Evolutionary conservation across 2,113 vertebrate species (phyloP), one percentile per base, ranked within the genome.

Genomic region (Hylia prasina): DNA sequence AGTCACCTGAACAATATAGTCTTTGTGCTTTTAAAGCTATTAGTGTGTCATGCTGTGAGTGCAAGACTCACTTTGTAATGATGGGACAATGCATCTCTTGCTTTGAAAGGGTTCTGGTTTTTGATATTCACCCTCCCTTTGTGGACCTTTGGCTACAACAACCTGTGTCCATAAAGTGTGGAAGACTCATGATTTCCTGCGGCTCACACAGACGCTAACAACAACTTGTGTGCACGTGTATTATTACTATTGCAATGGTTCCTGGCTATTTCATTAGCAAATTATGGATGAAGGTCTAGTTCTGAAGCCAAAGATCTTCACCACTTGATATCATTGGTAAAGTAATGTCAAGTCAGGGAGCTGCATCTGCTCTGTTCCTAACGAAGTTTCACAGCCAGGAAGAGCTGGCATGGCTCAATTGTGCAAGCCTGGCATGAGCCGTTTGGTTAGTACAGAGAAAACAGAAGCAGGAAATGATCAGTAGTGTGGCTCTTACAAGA

Each of bases 1-100:
- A 84, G 81, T 86, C 6, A 7, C 60, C 69, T 82, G 69, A 87
- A 89, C 58, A 91, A 68, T 71, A 33, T 4, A 70, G 77, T 58
- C 39, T 71, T 89, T 73, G 54, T 73, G 39, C 35, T 93, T 89
- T 91, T 81, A 69, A 87, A 78, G 61, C 28, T 89, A 70, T 83
- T 93, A 73, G 45, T 50, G 27, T 73, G 71, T 86, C 75, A 80
- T 60, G 57, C 42, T 70, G 54, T 25, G 51, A 96, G 30, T 31
- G 42, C 31, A 70, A 70, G 11, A 6, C 50, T 87, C 4, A 1
- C n/a, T 91, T 91, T 58, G 89, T 30, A 95, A 70, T 28, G 69
- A 68, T 63, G 64, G 7, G 60, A 57, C 93, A 91, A 91, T 73
- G 47, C 13, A 13, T 68, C 27, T 27, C 47, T n/a, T 70, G 16